Percentiles rank a stretch among this genome's conserved stretches.
Evolutionary conservation across 2,888 invertebrate species (phyloP).

Genomic region (Erebia aethiops): DNA sequence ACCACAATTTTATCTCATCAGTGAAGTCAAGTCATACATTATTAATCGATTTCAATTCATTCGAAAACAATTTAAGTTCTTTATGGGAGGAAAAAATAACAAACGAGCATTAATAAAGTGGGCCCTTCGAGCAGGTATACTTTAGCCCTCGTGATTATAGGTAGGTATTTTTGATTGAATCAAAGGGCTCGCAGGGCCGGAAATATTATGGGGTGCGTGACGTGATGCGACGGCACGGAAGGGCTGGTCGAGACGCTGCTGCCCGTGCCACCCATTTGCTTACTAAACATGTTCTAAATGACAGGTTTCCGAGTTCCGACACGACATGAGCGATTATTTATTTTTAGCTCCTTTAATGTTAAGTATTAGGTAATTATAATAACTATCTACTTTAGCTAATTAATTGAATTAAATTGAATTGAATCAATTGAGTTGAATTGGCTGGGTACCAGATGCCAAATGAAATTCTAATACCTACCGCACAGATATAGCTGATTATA

Average conservation of each 20-base stretch:
- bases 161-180: conserved; percentile 62
- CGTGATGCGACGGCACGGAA: conserved; percentile 41
- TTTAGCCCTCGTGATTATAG: conserved; percentile 66
- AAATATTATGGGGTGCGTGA: conserved; percentile 58
- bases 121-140: conserved; percentile 62
- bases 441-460: too few relatives aligned
- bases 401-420: too few relatives aligned
- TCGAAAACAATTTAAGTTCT: conserved; percentile 35
- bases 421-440: too few relatives aligned
- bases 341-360: background rate
- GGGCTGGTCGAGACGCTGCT: conserved; percentile 33
- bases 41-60: conserved; percentile 17
- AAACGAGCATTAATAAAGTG: conserved; percentile 48
- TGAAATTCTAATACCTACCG: too few relatives aligned
- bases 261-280: conserved; percentile 41
- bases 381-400: background rate
- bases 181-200: conserved; percentile 70
- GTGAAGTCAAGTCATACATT: too few relatives aligned
- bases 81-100: conserved; percentile 43
- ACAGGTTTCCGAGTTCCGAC: conserved; percentile 21
- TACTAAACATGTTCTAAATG: conserved; percentile 33
- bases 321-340: conserved; percentile 5
- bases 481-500: too few relatives aligned
- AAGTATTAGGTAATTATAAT: background rate
- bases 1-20: background rate